Evolutionary conservation across 2,113 vertebrate species (phyloP).

Genomic region (Rana temporaria): DNA sequence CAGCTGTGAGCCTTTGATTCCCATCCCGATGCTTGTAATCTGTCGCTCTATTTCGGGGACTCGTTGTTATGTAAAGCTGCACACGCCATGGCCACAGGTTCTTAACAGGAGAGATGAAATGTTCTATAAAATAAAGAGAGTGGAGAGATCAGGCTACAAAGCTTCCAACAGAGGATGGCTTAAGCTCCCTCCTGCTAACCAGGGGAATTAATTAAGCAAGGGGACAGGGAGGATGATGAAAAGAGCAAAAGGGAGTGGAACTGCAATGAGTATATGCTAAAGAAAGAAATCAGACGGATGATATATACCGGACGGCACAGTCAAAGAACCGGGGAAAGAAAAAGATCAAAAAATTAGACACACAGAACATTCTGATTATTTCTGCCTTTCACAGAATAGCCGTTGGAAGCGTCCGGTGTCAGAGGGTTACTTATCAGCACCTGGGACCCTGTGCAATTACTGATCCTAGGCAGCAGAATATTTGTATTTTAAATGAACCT

Average conservation of each 20-base stretch:
- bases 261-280: slow-evolving; percentile 2
- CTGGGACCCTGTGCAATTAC: too few relatives aligned
- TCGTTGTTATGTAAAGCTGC: slow-evolving; percentile 56
- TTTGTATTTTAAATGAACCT: too few relatives aligned
- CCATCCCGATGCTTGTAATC: slow-evolving; percentile 51
- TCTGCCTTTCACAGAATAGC: too few relatives aligned
- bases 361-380: too few relatives aligned
- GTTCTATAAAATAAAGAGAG: slow-evolving; percentile 53
- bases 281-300: neutral
- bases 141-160: slow-evolving; percentile 50
- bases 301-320: neutral
- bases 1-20: slow-evolving; percentile 48
- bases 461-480: too few relatives aligned
- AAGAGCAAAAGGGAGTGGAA: neutral
- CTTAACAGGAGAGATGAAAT: slow-evolving; percentile 55
- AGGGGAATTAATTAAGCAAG: slow-evolving; percentile 51
- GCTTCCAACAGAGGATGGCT: slow-evolving; percentile 43
- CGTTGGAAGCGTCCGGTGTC: too few relatives aligned
- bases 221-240: slow-evolving; percentile 10
- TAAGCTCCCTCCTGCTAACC: slow-evolving; percentile 31
- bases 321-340: neutral
- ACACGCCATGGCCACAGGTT: slow-evolving; percentile 41
- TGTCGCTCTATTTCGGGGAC: slow-evolving; percentile 42
- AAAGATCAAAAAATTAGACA: neutral
- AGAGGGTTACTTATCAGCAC: too few relatives aligned